Percentiles rank a stretch among this genome's conserved stretches.
Evolutionary conservation across 2,797 vertebrate genomes (phyloP).

Genomic region (Acrossocheilus fasciatus): DNA sequence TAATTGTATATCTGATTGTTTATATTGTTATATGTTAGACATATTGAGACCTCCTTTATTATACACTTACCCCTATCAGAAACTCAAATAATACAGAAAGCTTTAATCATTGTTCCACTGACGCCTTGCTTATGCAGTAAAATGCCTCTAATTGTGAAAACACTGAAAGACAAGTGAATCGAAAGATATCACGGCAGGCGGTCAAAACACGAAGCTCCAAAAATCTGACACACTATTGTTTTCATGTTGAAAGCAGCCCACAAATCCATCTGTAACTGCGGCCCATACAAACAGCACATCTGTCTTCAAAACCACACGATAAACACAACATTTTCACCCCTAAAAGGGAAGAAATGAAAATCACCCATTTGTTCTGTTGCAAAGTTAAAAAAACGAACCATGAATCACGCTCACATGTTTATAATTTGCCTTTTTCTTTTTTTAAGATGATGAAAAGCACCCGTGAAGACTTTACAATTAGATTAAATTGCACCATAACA

Average conservation of each 20-base stretch:
- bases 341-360: constrained; percentile 61
- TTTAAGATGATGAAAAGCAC: constrained; percentile 66
- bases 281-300: constrained; percentile 60
- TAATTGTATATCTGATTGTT: not conserved
- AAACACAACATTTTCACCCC: constrained; percentile 69
- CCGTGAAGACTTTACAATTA: constrained; percentile 70
- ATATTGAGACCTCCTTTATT: no score
- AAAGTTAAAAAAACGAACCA: constrained; percentile 55
- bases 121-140: not conserved
- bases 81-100: not conserved
- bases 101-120: not conserved
- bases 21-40: no score
- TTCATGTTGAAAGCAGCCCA: constrained; percentile 42
- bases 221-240: constrained; percentile 34
- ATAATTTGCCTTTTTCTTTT: constrained; percentile 71
- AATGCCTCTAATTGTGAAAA: constrained; percentile 5
- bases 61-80: not conserved
- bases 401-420: constrained; percentile 64
- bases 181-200: not conserved
- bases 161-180: constrained; percentile 8
- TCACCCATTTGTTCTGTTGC: constrained; percentile 64
- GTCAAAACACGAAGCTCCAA: constrained; percentile 9
- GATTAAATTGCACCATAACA: constrained; percentile 69
- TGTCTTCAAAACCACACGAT: constrained; percentile 51
- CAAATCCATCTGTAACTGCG: constrained; percentile 37